Evolutionary conservation across 2,113 vertebrate species (phyloP).

Genomic region (Anthoscopus minutus): DNA sequence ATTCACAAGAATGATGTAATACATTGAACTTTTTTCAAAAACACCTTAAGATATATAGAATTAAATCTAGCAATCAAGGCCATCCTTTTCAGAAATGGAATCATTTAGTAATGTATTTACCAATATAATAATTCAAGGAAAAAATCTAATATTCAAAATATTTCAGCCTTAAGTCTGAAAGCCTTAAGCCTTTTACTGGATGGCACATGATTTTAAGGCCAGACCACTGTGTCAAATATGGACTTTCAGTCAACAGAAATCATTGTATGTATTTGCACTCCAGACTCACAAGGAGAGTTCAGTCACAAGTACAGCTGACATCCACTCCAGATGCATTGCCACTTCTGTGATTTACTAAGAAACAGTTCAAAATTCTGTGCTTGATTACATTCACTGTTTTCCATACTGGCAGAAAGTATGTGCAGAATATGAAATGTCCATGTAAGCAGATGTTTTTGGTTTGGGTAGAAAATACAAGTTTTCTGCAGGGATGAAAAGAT

Average conservation of each 20-base stretch:
- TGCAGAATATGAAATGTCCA: not conserved
- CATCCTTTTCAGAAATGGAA: not conserved
- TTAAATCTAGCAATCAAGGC: not conserved
- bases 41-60: not conserved
- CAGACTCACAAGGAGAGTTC: not conserved
- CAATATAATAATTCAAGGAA: not conserved
- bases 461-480: not conserved
- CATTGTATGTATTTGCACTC: not conserved
- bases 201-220: not conserved
- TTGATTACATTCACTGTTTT: not conserved
- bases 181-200: not conserved
- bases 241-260: not conserved
- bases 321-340: not conserved
- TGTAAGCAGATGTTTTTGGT: not conserved
- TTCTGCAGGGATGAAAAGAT: not conserved
- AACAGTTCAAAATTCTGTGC: not conserved
- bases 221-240: not conserved
- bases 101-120: not conserved
- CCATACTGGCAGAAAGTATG: not conserved
- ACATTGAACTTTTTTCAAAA: not conserved
- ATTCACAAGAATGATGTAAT: not conserved
- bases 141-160: not conserved
- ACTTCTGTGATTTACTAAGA: not conserved
- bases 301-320: not conserved
- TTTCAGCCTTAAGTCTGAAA: not conserved